Base-by-base conservation (phyloP, 2,888 invertebrate species). In the Heliconius charithonia region DNA sequence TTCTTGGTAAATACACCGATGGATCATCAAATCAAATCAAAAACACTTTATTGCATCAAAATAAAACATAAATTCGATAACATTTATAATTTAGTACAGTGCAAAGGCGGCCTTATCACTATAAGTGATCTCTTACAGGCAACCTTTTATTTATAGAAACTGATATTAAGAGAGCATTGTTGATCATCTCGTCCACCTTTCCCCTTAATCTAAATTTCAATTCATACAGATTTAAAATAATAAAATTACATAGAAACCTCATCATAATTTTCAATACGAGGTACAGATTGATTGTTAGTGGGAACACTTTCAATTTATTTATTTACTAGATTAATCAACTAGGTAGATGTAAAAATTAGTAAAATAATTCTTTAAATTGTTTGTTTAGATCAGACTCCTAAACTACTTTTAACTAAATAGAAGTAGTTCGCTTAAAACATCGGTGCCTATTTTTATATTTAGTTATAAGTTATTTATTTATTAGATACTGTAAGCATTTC, bases 341-440 rank as follows among this genome's bases (percentile, higher is more conserved):
- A 81, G 77, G 74, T 83, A 83, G 83, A 70, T 80, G 71, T 82
- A 83, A 80, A 75, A 80, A 79, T 25, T 83, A 83, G 82, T 81
- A 56, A 77, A 80, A 80, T 75, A 81, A 83, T 81, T 79, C 67
- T 81, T 81, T 78, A 62, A 79, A 82, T 77, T 75, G 77, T 81
- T 82, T 81, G 76, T 82, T 82, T 82, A 80, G 78, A 75, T 80
- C 76, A 63, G 80, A 81, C 74, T 75, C 63, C 29, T 56, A 59
- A 74, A 65, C 27, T 65, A 74, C 45, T 81, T 83, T 51, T 78
- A 62, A 79, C 62, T 77, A 77, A 79, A 82, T 91, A 91, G 90
- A 86, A 81, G 89, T 92, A 92, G 91, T 86, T 88, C 83, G 92
- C 92, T 92, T 88, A 86, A 88, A 89, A 85, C 88, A 90, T 87